Evolutionary conservation across 1,140 invertebrate genomes (phyloP), one percentile per base, ranked within the genome.

Genomic region (Drosophila parabipectinata): DNA sequence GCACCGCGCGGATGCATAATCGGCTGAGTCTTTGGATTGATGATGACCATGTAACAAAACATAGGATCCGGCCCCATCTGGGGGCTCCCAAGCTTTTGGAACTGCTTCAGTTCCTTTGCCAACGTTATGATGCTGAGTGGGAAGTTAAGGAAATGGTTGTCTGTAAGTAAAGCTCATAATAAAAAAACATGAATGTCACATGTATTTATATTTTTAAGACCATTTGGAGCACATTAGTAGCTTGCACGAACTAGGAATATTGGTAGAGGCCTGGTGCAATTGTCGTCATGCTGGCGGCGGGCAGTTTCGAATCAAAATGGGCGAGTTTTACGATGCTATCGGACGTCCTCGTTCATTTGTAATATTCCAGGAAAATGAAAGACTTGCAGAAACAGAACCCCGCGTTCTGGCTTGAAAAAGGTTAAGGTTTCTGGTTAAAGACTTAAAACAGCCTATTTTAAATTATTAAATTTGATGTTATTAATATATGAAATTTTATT

Each of bases 71-170:
- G 44, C 15, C 15, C 18, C 15, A 21, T 4, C 15, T 47, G 9
- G 24, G 21, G 44, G 44, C 44, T 4, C 3, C 44, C 44, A 9
- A 47, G 15, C n/a, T 47, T 1, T 6, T 47, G 44, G 44, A 47
- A 10, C 1, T 47, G 9, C 9, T 47, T 9, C 2, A 21, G 44
- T 47, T 47, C 44, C 44, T 47, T 9, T 18, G 18, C 18, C 15
- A 47, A 6, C 44, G 44, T 2, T 47, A 47, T 18, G 44, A 47
- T 9, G 44, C 44, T 18, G 44, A 47, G 18, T 47, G 44, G 44
- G 44, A 47, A 18, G 44, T 47, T 18, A 47, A 47, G 44, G 44
- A 47, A 21, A 47, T 45, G 26, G 9, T 15, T 26, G 47, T 51
- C 7, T 10, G 47, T 54, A 45, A 24, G 64, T 44, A 14, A 10